Percentiles rank a stretch among this genome's conserved stretches.
These are phyloP conservation scores for Saturnia japonica DNA, from an alignment of 2,888 invertebrate genomes.

Conservation along the genomic window DNA sequence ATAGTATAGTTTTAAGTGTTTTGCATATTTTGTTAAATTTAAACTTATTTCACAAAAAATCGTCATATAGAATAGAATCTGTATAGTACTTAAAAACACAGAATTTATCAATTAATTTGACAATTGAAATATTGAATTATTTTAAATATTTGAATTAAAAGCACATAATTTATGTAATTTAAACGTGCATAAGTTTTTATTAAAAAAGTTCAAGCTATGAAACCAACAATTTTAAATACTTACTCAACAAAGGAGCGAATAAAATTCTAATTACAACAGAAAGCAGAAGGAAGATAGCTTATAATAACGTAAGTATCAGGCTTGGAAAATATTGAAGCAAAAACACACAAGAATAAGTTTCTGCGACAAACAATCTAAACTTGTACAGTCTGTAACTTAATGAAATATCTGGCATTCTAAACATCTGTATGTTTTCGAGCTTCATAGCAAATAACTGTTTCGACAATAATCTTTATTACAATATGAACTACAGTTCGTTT, in stretches of 20 bases:
- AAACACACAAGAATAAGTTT: conserved; percentile 3
- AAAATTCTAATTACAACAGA: neutral
- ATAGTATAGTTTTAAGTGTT: too few relatives aligned
- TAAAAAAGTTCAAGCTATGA: too few relatives aligned
- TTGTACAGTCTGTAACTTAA: neutral
- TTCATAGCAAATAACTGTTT: neutral
- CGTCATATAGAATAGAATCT: too few relatives aligned
- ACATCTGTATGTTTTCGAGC: neutral
- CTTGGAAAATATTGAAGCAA: conserved; percentile 3
- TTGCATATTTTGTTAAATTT: too few relatives aligned
- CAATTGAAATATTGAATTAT: too few relatives aligned
- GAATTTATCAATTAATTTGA: too few relatives aligned
- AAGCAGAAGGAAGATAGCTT: neutral
- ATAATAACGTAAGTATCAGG: neutral
- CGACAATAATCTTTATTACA: neutral
- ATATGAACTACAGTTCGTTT: neutral
- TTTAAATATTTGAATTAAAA: too few relatives aligned
- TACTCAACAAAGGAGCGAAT: neutral
- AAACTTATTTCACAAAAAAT: too few relatives aligned
- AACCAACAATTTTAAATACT: too few relatives aligned
- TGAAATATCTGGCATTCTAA: neutral
- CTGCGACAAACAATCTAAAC: neutral
- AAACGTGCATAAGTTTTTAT: too few relatives aligned
- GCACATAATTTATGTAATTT: too few relatives aligned
- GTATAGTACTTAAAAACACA: too few relatives aligned